Base-by-base conservation (phyloP, 2,888 invertebrate species). In the Crocallis elinguaria region DNA sequence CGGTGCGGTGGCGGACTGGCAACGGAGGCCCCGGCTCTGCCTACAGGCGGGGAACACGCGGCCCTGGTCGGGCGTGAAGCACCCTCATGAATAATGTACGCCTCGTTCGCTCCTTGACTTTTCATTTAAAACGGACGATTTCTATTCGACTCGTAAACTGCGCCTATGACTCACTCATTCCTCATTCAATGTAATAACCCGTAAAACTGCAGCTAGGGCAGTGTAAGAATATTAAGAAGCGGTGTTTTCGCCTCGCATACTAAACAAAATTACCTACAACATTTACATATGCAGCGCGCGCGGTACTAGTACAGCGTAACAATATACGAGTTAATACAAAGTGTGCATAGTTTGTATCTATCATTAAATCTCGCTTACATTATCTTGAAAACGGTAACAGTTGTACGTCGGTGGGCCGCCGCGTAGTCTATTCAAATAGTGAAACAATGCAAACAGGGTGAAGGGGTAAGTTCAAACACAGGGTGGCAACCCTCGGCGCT, bases 71-170 rank as follows among this genome's bases (percentile, higher is more conserved):
- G 74, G 77, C 82, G 83, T 80, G 80, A 82, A 83, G 77, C 80
- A 73, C 78, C 65, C 83, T 89, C 86, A 90, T 90, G 90, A 88
- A 91, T 90, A 87, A 90, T 90, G 86, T 70, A 89, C 73, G 78
- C 75, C 79, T 77, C 76, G 87, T 86, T 75, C 85, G 82, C 86
- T 88, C 86, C 87, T 88, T 86, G 86, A 85, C 84, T 89, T 86
- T 80, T 86, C 87, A 86, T 86, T 87, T 86, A 86, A 88, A 89
- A 82, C 86, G 83, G 85, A 84, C 87, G 86, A 88, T 90, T 90
- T 88, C 89, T 89, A 90, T 91, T 89, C 89, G 77, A 81, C 78
- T 82, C 87, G 84, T 88, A 85, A 86, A 83, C 83, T 82, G 82
- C 82, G 86, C 83, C 81, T 83, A 84, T 89, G 89, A 89, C 80